Conservation (phyloP, 2,113 vertebrate species). For the Struthio camelus region DNA sequence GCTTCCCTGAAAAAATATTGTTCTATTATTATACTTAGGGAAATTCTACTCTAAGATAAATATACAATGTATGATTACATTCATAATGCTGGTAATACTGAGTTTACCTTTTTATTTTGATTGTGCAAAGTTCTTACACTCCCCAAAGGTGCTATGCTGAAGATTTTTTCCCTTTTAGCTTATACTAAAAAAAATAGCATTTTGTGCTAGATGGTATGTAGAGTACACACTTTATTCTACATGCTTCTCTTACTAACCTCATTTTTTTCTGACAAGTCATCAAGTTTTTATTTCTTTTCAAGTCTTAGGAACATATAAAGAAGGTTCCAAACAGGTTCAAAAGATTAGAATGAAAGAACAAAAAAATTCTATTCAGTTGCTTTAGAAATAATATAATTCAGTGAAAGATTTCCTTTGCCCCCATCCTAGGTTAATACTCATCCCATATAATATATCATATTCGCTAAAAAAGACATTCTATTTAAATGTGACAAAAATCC, state of each 20-base stretch:
- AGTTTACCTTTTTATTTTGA: background rate
- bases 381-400: background rate
- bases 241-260: background rate
- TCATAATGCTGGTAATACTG: background rate
- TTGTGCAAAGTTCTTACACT: background rate
- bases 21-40: background rate
- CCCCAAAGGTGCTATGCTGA: background rate
- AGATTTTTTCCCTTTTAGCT: background rate
- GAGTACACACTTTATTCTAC: too few relatives aligned
- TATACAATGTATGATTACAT: background rate
- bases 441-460: background rate
- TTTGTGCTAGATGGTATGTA: background rate
- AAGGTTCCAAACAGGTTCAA: background rate
- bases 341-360: background rate
- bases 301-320: background rate
- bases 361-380: background rate
- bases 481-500: background rate
- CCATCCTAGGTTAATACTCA: background rate
- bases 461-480: background rate
- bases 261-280: background rate
- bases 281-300: background rate
- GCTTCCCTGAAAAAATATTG: background rate
- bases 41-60: background rate
- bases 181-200: background rate
- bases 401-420: background rate